Conservation (phyloP, 2,888 invertebrate genomes). For the Pseudoips prasinana region DNA sequence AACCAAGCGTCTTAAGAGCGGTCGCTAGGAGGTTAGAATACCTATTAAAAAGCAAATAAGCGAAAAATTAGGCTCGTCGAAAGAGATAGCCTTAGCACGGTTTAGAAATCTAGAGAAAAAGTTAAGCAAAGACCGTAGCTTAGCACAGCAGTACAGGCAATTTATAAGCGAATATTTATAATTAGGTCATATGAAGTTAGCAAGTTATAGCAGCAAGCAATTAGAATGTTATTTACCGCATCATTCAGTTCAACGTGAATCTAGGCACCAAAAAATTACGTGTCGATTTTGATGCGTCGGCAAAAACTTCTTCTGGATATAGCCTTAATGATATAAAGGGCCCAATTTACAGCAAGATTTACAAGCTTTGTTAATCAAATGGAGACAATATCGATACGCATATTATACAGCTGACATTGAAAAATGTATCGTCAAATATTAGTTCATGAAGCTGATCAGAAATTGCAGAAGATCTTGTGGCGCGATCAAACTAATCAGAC, state of each 20-base stretch:
- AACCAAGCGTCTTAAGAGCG: conserved; percentile 1
- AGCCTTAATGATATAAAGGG: conserved; percentile 29
- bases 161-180: conserved; percentile 1
- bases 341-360: conserved; percentile 22
- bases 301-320: conserved; percentile 12
- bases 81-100: conserved; percentile 1
- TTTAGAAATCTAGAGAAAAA: conserved; percentile 1
- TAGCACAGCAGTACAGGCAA: neutral
- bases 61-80: conserved; percentile 1
- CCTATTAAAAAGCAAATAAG: conserved; percentile 1
- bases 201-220: conserved; percentile 2
- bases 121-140: neutral
- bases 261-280: conserved; percentile 20
- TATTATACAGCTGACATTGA: conserved; percentile 27
- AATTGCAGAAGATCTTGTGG: conserved; percentile 27
- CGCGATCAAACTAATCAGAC: conserved; percentile 4
- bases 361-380: conserved; percentile 13
- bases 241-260: conserved; percentile 19
- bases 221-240: conserved; percentile 19
- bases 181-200: conserved; percentile 5
- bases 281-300: conserved; percentile 28
- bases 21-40: conserved; percentile 2
- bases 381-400: conserved; percentile 22
- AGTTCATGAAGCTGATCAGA: conserved; percentile 13
- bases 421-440: conserved; percentile 25